phyloP scores from a whole-genome alignment of 1,140 invertebrate genomes.

The Danaus plexippus region DNA sequence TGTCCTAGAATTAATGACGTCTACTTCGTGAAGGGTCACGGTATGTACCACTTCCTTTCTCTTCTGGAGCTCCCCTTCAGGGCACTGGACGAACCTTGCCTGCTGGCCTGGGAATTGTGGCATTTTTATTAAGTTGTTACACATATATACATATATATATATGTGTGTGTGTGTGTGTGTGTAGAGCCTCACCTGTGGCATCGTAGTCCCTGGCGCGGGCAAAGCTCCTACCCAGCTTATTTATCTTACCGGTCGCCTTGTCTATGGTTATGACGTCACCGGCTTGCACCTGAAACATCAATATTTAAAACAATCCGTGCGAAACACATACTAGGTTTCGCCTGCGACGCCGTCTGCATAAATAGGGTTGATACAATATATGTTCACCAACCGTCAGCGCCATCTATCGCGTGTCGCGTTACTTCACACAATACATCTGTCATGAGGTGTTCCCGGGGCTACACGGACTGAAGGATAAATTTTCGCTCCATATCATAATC shows the following conservation, averaged over 20 bases:
- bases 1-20: constrained; percentile 97
- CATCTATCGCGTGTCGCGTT: too few relatives aligned
- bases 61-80: constrained; percentile 98
- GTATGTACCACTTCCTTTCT: constrained; percentile 99
- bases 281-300: constrained; percentile 81
- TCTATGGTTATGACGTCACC: constrained; percentile 98
- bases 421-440: too few relatives aligned
- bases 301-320: background rate
- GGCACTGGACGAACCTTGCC: constrained; percentile 95
- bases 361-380: too few relatives aligned
- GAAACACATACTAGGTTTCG: too few relatives aligned
- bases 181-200: constrained; percentile 79
- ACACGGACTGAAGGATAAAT: too few relatives aligned
- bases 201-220: constrained; percentile 97
- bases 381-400: background rate
- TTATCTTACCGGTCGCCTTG: constrained; percentile 98
- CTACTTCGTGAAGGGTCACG: constrained; percentile 98
- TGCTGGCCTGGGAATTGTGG: constrained; percentile 75
- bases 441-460: too few relatives aligned
- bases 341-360: too few relatives aligned
- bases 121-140: too few relatives aligned
- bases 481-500: too few relatives aligned
- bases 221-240: constrained; percentile 94
- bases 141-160: background rate
- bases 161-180: background rate